phyloP scores from a whole-genome alignment of 2,888 invertebrate species.

The Chrysopilus asiliformis region DNA sequence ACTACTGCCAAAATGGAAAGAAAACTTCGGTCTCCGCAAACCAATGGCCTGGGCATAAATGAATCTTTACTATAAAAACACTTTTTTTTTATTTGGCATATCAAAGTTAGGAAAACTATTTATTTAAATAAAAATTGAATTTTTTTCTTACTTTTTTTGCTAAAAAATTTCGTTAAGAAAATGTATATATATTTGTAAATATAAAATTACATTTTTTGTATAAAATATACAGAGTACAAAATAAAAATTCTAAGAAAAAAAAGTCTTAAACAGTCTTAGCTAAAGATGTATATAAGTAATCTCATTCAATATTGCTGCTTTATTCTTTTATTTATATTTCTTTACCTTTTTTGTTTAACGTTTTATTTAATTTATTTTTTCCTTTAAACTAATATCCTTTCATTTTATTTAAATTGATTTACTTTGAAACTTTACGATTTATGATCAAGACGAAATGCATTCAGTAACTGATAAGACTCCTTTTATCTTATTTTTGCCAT shows the following conservation, averaged over 20 bases:
- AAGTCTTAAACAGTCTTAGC: conserved; percentile 10
- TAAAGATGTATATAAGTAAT: neutral
- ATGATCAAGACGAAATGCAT: too few relatives aligned
- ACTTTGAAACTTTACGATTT: too few relatives aligned
- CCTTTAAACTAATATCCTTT: too few relatives aligned
- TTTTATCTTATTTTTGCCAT: too few relatives aligned
- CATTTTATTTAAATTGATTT: too few relatives aligned
- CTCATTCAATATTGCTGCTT: neutral
- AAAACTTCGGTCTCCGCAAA: too few relatives aligned
- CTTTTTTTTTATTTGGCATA: conserved; percentile 8
- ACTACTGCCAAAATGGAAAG: too few relatives aligned
- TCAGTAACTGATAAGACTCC: too few relatives aligned
- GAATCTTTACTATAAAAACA: too few relatives aligned
- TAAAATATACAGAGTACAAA: conserved; percentile 7
- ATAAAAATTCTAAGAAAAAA: conserved; percentile 3
- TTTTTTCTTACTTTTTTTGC: conserved; percentile 10
- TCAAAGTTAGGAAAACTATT: conserved; percentile 13
- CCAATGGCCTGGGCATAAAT: too few relatives aligned
- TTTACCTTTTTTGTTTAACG: neutral
- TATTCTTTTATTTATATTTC: neutral
- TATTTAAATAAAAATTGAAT: too few relatives aligned
- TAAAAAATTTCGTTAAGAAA: conserved; percentile 14
- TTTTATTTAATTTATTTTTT: neutral
- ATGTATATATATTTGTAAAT: conserved; percentile 10
- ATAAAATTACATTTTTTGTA: conserved; percentile 1